These are phyloP conservation scores for Mimas tiliae DNA, from an alignment of 2,888 invertebrate species.

Conservation along the genomic window DNA sequence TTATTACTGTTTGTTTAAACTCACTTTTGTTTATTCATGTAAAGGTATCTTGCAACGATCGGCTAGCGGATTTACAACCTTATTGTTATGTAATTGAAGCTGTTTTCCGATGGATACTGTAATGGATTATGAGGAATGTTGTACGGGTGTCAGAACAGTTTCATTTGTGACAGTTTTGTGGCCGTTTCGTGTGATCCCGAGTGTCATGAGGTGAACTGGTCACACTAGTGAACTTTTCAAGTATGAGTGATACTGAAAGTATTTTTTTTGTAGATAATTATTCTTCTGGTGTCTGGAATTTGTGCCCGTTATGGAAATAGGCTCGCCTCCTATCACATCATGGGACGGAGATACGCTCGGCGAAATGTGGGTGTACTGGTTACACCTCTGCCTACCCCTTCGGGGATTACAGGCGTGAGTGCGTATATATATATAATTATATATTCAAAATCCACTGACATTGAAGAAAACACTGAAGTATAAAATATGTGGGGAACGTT, in stretches of 20 bases:
- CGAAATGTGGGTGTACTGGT: too few relatives aligned
- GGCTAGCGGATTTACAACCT: background rate
- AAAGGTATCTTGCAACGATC: background rate
- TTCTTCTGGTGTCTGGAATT: too few relatives aligned
- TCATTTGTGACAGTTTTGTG: slow-evolving; percentile 16
- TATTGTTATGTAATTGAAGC: background rate
- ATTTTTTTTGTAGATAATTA: too few relatives aligned
- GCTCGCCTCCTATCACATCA: too few relatives aligned
- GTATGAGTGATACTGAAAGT: background rate
- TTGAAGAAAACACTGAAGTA: too few relatives aligned
- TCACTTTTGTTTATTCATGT: background rate
- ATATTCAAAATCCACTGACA: too few relatives aligned
- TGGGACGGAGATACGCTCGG: too few relatives aligned
- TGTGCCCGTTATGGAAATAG: too few relatives aligned
- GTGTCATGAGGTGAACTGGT: slow-evolving; percentile 11
- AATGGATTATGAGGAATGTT: slow-evolving; percentile 7
- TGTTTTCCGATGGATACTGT: background rate
- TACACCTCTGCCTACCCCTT: too few relatives aligned
- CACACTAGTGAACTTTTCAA: background rate
- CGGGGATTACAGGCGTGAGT: too few relatives aligned
- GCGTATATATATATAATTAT: too few relatives aligned
- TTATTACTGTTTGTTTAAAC: slow-evolving; percentile 7
- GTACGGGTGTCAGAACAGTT: slow-evolving; percentile 15
- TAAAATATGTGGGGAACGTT: too few relatives aligned
- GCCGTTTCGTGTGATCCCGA: background rate